phyloP scores from a whole-genome alignment of 1,140 invertebrate species.

The fruit fly (Drosophila melanogaster) region DNA sequence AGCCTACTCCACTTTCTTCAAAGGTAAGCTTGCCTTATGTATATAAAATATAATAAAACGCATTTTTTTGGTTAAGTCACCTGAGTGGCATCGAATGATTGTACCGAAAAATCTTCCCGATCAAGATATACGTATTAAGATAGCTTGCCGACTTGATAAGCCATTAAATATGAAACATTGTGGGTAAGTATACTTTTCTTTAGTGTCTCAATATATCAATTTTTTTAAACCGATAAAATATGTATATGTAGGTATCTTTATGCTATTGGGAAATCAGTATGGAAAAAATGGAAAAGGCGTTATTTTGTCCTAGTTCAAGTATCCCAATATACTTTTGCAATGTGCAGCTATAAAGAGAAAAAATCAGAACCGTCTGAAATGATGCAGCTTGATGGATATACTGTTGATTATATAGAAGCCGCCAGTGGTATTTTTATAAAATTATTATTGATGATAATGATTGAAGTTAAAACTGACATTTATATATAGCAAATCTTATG shows the following conservation, averaged over 20 bases:
- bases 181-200: conserved; percentile 86
- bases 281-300: conserved; percentile 99
- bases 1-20: conserved; percentile 95
- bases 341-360: conserved; percentile 99
- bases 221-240: conserved; percentile 1
- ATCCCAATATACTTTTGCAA: conserved; percentile 99
- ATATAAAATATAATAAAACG: not conserved
- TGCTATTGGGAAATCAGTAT: conserved; percentile 97
- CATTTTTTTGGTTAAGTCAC: conserved; percentile 86
- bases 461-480: not conserved
- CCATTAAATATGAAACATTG: conserved; percentile 99
- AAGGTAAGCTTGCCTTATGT: conserved; percentile 87
- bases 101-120: conserved; percentile 97
- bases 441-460: not conserved
- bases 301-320: conserved; percentile 99
- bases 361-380: conserved; percentile 99
- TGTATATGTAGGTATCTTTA: conserved; percentile 90
- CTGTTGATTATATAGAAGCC: conserved; percentile 99
- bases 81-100: conserved; percentile 99
- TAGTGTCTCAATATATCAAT: not conserved
- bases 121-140: conserved; percentile 98
- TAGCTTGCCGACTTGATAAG: conserved; percentile 99
- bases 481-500: conserved; percentile 92
- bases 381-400: conserved; percentile 99
- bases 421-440: conserved; percentile 88